Evolutionary conservation across 2,888 invertebrate genomes (phyloP), one percentile per base, ranked within the genome.

Genomic region (Drosophila atripex): DNA sequence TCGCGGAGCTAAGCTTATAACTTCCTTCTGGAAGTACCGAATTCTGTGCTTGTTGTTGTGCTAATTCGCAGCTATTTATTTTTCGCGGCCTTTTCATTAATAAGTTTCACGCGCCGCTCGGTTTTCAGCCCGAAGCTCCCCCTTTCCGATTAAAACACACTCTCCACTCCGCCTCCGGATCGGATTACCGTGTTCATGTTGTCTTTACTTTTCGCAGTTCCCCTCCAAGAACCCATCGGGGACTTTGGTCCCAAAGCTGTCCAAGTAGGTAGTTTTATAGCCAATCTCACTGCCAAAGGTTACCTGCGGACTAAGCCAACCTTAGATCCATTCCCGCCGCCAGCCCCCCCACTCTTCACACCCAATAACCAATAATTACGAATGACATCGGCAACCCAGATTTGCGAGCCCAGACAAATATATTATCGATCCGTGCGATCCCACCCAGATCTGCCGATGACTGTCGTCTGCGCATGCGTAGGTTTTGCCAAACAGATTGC

Each of bases 71-170:
- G 78, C 66, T 73, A 86, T 79, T 77, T 57, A 70, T 77, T 77
- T 56, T 70, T 74, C 65, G 77, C 78, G 84, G 75, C 76, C 88
- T 83, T 88, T 86, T 83, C 84, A 86, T 88, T 88, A 88, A 88
- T 88, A 88, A 84, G 84, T 88, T 88, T 88, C 84, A 85, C 86
- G 88, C 86, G 88, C 73, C 84, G 80, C 80, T 84, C 88, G 86
- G 73, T 86, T 84, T 88, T 88, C 88, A 83, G 76, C 76, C 75
- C 49, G 21, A 16, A 73, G 39, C 53, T 47, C 61, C 38, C 50
- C 45, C 50, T 45, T 28, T 41, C 14, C 11, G 12, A 43, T 53
- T 39, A 4, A 21, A 39, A 41, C 28, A 28, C 28, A 9, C 21
- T 3, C 25, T 28, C 28, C 28, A 30, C 50, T 32, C 55, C 47